A percentile compares a stretch with the other conserved stretches of the same genome.
Evolutionary conservation across 2,113 vertebrate genomes (phyloP).

Genomic region (Scartelaos histophorus): DNA sequence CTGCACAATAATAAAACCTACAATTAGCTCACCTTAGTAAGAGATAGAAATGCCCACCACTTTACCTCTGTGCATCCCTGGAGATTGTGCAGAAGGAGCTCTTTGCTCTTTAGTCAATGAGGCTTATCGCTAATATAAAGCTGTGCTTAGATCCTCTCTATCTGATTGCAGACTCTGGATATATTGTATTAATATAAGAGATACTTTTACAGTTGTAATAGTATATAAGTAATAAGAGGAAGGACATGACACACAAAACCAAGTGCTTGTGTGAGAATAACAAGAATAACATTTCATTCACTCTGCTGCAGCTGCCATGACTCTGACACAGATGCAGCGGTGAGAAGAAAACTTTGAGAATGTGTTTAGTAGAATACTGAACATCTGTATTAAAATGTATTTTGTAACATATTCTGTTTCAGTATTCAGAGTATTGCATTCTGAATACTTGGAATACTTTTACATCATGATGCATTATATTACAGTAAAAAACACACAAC

Average conservation of each 20-base stretch:
- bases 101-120: not conserved
- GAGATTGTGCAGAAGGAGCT: not conserved
- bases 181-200: not conserved
- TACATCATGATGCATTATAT: too few species aligned
- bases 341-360: too few species aligned
- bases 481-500: too few species aligned
- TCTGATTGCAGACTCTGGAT: not conserved
- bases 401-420: too few species aligned
- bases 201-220: not conserved
- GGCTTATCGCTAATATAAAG: not conserved
- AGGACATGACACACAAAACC: not conserved
- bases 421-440: too few species aligned
- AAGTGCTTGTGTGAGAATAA: not conserved
- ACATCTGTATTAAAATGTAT: too few species aligned
- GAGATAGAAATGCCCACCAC: not conserved
- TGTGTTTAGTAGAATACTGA: too few species aligned
- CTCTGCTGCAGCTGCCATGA: too few species aligned
- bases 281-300: not conserved
- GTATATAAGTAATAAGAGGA: not conserved
- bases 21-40: not conserved
- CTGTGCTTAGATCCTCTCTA: not conserved
- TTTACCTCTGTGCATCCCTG: not conserved
- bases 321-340: not conserved
- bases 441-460: too few species aligned
- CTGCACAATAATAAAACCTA: not conserved